Evolutionary conservation across 2,888 invertebrate genomes (phyloP).

Genomic region (Frankliniella intonsa): DNA sequence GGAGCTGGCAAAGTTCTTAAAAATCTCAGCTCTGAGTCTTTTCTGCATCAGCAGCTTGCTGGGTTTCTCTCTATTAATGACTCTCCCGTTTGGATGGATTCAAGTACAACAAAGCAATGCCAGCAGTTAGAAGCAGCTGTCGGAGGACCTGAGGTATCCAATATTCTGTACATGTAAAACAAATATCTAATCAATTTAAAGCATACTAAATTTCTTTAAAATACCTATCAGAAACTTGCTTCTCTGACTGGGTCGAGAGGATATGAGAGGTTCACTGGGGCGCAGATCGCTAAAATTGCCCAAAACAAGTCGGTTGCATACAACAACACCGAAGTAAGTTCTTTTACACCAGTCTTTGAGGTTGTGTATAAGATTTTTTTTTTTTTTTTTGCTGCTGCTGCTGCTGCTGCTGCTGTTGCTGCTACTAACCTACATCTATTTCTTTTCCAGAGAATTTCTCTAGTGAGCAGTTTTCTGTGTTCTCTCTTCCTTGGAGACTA

Average conservation of each 20-base stretch:
- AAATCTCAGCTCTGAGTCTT: conserved; percentile 65
- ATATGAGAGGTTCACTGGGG: conserved; percentile 87
- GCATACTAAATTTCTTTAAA: not conserved
- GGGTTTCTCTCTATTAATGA: conserved; percentile 72
- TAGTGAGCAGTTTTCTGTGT: conserved; percentile 89
- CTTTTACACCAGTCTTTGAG: not conserved
- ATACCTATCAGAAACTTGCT: conserved; percentile 61
- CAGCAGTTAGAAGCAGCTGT: conserved; percentile 71
- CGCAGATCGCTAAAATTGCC: conserved; percentile 86
- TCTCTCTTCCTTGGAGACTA: conserved; percentile 81
- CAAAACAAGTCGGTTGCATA: conserved; percentile 66
- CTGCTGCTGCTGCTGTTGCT: not conserved
- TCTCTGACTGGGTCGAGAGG: conserved; percentile 79
- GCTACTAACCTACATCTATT: not conserved
- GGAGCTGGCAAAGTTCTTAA: conserved; percentile 63
- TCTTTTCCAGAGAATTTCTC: conserved; percentile 69
- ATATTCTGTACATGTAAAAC: not conserved
- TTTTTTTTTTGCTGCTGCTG: not conserved
- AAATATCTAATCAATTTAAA: conserved; percentile 29
- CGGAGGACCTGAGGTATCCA: conserved; percentile 66
- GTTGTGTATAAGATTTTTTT: not conserved
- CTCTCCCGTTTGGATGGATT: conserved; percentile 97
- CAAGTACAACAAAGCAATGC: conserved; percentile 73
- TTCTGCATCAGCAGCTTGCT: conserved; percentile 76
- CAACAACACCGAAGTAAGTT: conserved; percentile 63